phyloP scores from a whole-genome alignment of 2,797 vertebrate species.

The Coracias cyanogaster region DNA sequence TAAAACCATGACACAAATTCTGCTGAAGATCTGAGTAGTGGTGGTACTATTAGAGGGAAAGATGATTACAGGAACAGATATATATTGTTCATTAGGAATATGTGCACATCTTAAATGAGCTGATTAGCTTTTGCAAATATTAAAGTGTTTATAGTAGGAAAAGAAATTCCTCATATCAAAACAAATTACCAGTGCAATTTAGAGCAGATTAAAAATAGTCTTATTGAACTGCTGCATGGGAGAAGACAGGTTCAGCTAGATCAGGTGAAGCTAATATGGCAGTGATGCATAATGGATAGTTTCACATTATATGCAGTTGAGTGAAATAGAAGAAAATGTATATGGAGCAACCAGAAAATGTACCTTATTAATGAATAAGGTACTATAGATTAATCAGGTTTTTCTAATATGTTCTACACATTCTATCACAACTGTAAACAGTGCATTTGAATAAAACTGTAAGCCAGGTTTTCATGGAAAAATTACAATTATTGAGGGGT shows the following conservation, averaged over 20 bases:
- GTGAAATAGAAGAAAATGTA: not conserved
- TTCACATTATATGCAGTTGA: not conserved
- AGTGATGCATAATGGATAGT: not conserved
- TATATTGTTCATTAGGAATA: not conserved
- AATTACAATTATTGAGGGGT: not conserved
- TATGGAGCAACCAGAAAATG: not conserved
- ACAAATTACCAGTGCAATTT: not conserved
- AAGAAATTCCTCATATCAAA: not conserved
- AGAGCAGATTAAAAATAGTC: not conserved
- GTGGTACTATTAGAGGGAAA: not conserved
- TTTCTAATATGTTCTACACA: not conserved
- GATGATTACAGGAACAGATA: constrained; percentile 9
- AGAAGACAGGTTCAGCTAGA: not conserved
- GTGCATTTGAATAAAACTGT: not conserved
- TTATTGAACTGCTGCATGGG: not conserved
- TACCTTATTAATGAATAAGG: not conserved
- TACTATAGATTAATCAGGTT: not conserved
- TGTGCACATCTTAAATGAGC: not conserved
- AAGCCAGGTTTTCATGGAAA: not conserved
- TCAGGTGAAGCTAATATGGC: not conserved
- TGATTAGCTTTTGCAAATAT: not conserved
- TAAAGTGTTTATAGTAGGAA: not conserved
- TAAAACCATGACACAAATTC: constrained; percentile 42
- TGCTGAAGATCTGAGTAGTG: constrained; percentile 48
- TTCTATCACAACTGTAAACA: not conserved